Evolutionary conservation across 2,888 invertebrate species (phyloP), one percentile per base, ranked within the genome.

Genomic region (Anodontia alba): DNA sequence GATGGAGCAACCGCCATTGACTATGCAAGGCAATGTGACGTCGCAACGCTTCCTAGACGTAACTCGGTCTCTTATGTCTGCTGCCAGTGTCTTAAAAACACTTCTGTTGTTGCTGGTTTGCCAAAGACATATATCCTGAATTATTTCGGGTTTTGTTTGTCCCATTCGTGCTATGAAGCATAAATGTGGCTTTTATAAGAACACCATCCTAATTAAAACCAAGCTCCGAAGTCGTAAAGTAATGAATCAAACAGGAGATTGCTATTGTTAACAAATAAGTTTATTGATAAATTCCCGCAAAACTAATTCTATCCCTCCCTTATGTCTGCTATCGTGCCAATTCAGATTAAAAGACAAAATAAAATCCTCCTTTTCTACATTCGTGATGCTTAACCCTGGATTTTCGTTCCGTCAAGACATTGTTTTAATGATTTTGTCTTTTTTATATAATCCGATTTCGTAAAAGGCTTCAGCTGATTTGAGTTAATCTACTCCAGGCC

Each of bases 1-100:
- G 87, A 82, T 5, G 88, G 62, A 62, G 17, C 75, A 23, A 83
- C 74, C 31, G 84, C 74, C 85, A 85, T 87, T 68, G 72, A 78
- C 62, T 46, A 51, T 23, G 33, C 57, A 20, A 8, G n/a, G n/a
- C 5, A 20, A 49, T 20, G 49, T 49, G 20, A 49, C 8, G 20
- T 49, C 20, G 3, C 10, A 20, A 42, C 7, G 42, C 42, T 10
- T 42, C 42, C 42, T 42, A 10, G 42, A 42, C 42, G 42, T 42
- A 7, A 7, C 42, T 10, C 42, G 7, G 42, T 42, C 42, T 42
- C 15, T 42, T 15, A 42, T 15, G 42, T 42, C 42, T 49, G 49
- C 5, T 49, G 49, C 3, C 10, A 17, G 49, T n/a, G n/a, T n/a
- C n/a, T 20, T 17, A 20, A 49, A 49, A 20, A 10, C 20, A 20